Percentiles rank a stretch among this genome's conserved stretches.
phyloP scores from a whole-genome alignment of 2,113 vertebrate species.

The Colossoma macropomum region DNA sequence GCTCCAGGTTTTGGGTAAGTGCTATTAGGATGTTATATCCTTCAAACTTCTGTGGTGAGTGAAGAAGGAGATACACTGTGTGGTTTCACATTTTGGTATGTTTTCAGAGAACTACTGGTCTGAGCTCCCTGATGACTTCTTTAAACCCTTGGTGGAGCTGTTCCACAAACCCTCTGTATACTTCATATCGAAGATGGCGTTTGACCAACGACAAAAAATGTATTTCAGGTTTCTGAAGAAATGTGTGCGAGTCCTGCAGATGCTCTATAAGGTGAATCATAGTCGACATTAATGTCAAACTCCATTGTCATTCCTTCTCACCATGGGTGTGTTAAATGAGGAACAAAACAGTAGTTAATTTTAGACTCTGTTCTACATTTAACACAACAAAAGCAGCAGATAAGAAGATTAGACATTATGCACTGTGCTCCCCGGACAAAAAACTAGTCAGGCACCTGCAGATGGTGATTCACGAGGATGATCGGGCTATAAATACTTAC shows the following conservation, averaged over 20 bases:
- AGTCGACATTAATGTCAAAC: no score
- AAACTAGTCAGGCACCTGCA: no score
- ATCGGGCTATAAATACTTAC: no score
- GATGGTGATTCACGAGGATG: no score
- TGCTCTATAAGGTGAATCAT: slow-evolving; percentile 49
- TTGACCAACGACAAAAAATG: not conserved
- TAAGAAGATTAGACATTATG: no score
- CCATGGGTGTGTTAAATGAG: no score
- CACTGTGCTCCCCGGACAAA: no score
- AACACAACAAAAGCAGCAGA: no score
- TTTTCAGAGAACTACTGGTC: slow-evolving; percentile 56
- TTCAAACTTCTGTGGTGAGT: not conserved
- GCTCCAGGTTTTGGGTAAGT: slow-evolving; percentile 47
- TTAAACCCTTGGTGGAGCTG: slow-evolving; percentile 52
- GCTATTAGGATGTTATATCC: not conserved
- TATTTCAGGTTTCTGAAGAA: not conserved
- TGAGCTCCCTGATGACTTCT: slow-evolving; percentile 44
- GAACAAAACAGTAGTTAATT: no score
- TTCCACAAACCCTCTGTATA: slow-evolving; percentile 24
- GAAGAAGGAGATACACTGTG: not conserved
- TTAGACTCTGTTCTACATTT: no score
- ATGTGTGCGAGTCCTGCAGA: slow-evolving; percentile 43
- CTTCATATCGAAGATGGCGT: slow-evolving; percentile 10
- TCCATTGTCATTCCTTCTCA: no score
- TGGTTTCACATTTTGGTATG: not conserved